A percentile compares a stretch with the other conserved stretches of the same genome.
phyloP scores from a whole-genome alignment of 2,797 vertebrate species.

The Syngnathus acus region DNA sequence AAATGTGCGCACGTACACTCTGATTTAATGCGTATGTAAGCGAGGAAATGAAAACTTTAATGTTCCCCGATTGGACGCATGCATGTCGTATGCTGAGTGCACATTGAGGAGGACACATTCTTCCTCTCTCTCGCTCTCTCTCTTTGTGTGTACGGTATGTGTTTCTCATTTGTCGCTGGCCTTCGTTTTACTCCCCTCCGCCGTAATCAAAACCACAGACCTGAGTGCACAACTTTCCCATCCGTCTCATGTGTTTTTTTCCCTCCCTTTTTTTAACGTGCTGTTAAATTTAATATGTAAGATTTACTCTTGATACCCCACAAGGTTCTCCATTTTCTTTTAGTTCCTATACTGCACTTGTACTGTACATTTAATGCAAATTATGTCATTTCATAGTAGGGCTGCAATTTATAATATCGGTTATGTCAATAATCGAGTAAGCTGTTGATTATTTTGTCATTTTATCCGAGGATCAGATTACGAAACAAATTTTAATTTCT shows the following conservation, averaged over 20 bases:
- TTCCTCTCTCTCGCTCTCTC: slow-evolving; percentile 5
- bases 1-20: slow-evolving; percentile 8
- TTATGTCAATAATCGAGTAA: too few species aligned
- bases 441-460: too few species aligned
- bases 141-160: slow-evolving; percentile 25
- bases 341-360: neutral
- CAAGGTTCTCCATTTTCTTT: slow-evolving; percentile 12
- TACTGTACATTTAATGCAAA: neutral
- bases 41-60: slow-evolving; percentile 19
- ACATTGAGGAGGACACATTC: slow-evolving; percentile 47
- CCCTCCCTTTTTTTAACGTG: slow-evolving; percentile 13
- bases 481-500: too few species aligned
- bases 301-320: slow-evolving; percentile 1
- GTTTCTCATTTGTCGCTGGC: slow-evolving; percentile 54
- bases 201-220: slow-evolving; percentile 65
- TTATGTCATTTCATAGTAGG: neutral
- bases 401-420: too few species aligned
- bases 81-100: slow-evolving; percentile 40
- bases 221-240: slow-evolving; percentile 37
- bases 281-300: slow-evolving; percentile 22
- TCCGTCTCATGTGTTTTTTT: slow-evolving; percentile 22
- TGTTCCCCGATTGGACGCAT: slow-evolving; percentile 43
- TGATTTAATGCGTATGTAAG: slow-evolving; percentile 4
- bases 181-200: slow-evolving; percentile 29
- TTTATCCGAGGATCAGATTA: too few species aligned